Conservation (phyloP, 2,113 vertebrate genomes). For the Charadrius vociferus region DNA sequence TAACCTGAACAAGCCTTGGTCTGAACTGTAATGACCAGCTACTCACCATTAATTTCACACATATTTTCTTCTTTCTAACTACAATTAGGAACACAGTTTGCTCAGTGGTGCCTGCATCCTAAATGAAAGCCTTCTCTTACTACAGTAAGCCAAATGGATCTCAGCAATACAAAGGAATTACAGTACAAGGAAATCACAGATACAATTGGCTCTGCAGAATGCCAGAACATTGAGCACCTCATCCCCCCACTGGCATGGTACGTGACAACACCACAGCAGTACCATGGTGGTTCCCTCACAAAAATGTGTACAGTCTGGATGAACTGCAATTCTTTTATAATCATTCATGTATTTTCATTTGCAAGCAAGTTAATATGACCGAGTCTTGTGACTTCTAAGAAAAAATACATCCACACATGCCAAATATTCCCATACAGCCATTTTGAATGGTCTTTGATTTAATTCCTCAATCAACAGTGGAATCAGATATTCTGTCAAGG, state of each 20-base stretch:
- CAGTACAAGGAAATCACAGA: background rate
- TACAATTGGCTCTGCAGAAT: background rate
- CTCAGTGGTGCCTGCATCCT: background rate
- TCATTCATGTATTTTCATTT: background rate
- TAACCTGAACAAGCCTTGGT: background rate
- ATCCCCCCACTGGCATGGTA: too few relatives aligned
- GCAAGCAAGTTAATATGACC: background rate
- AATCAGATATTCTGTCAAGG: background rate
- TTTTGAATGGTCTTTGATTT: background rate
- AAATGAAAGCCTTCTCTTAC: background rate
- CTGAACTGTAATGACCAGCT: background rate
- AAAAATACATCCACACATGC: background rate
- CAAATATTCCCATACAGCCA: background rate
- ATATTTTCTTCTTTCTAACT: background rate
- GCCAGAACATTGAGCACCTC: background rate
- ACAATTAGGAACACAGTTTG: background rate
- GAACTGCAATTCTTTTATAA: background rate
- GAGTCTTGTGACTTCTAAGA: background rate
- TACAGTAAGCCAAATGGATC: background rate
- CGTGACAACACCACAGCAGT: background rate
- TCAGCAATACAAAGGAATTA: rapidly evolving
- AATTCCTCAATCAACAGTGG: background rate
- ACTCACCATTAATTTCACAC: background rate
- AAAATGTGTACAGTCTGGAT: background rate
- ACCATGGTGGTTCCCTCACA: background rate